These are phyloP conservation scores for Phainopepla nitens DNA, from an alignment of 2,113 vertebrate species.

Conservation along the genomic window DNA sequence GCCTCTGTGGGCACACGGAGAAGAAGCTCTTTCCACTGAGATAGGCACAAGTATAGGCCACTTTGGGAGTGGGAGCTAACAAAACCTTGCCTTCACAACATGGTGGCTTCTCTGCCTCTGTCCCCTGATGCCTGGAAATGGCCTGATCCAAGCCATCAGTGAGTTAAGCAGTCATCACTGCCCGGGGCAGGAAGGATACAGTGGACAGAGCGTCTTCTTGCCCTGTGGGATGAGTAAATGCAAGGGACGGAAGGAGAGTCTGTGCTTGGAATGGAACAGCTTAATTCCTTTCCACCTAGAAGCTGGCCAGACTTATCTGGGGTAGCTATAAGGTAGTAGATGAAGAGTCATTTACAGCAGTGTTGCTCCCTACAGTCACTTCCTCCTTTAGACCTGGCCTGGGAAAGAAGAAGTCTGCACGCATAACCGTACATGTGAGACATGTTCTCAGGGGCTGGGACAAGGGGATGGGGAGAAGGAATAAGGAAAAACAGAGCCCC, in stretches of 20 bases:
- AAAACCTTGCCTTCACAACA: not conserved
- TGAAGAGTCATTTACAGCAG: constrained; percentile 8
- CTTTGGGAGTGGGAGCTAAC: not conserved
- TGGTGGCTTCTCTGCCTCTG: not conserved
- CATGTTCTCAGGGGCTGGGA: not conserved
- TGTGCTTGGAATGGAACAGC: not conserved
- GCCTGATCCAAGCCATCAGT: not conserved
- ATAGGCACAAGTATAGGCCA: not conserved
- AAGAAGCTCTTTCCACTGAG: not conserved
- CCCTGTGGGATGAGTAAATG: not conserved
- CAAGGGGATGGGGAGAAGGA: not conserved
- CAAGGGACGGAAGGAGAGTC: not conserved
- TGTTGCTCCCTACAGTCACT: not conserved
- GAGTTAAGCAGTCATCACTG: not conserved
- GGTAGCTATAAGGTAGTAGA: not conserved
- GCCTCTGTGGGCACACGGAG: not conserved
- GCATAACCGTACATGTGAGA: not conserved
- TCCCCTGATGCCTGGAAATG: not conserved
- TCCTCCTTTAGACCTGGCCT: not conserved
- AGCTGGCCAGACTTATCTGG: not conserved
- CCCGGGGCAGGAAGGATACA: not conserved
- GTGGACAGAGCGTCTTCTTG: not conserved
- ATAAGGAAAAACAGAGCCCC: not conserved
- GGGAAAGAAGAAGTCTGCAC: constrained; percentile 21
- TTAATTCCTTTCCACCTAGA: not conserved